Percentiles rank a stretch among this genome's conserved stretches.
phyloP scores from a whole-genome alignment of 2,113 vertebrate species.

The Oncorhynchus clarkii region DNA sequence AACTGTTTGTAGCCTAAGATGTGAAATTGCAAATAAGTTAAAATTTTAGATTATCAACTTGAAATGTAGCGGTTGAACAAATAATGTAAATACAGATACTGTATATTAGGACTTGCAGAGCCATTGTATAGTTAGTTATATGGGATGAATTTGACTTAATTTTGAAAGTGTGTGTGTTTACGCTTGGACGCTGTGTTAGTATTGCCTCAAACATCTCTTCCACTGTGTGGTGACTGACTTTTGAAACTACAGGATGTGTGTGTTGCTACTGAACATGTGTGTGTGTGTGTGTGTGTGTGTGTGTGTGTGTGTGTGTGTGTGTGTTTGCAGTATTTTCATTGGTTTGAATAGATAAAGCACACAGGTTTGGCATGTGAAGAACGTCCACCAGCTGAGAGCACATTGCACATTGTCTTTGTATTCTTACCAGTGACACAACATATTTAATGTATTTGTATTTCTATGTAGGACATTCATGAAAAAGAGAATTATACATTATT shows the following conservation, averaged over 20 bases:
- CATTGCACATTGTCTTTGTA: conserved; percentile 73
- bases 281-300: neutral
- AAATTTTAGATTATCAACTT: conserved; percentile 55
- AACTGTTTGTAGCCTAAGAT: conserved; percentile 63
- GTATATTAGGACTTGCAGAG: conserved; percentile 58
- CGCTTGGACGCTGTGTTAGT: conserved; percentile 50
- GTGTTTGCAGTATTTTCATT: conserved; percentile 22
- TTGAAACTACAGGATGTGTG: conserved; percentile 46
- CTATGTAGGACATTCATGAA: conserved; percentile 65
- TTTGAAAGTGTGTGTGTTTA: conserved; percentile 35
- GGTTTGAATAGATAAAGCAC: conserved; percentile 73
- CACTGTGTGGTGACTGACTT: conserved; percentile 63
- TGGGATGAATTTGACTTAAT: conserved; percentile 52
- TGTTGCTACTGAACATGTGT: conserved; percentile 27
- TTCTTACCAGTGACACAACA: conserved; percentile 57
- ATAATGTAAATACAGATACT: conserved; percentile 66
- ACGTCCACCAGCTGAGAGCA: conserved; percentile 68
- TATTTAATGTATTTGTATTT: conserved; percentile 72
- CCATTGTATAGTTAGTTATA: conserved; percentile 45
- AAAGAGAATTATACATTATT: conserved; percentile 68
- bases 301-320: conserved; percentile 6
- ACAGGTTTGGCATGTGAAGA: conserved; percentile 71
- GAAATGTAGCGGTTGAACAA: conserved; percentile 48
- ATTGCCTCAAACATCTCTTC: conserved; percentile 53
- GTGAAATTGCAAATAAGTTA: conserved; percentile 70